These are phyloP conservation scores for Catostomus latipinnis DNA, from an alignment of 2,797 vertebrate species.

Conservation along the genomic window DNA sequence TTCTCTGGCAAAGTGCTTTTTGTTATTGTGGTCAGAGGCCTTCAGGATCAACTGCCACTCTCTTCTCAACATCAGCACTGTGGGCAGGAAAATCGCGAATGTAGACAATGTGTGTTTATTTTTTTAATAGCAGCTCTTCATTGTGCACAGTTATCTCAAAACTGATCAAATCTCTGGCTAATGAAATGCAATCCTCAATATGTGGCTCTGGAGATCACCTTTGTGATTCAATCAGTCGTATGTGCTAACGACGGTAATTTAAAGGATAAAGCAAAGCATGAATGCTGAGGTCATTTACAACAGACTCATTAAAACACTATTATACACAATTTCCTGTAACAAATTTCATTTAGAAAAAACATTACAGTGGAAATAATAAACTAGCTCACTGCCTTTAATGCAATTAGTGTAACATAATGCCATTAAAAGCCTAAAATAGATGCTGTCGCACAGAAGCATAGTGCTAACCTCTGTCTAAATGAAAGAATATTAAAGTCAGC, in stretches of 20 bases:
- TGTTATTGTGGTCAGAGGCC: conserved; percentile 17
- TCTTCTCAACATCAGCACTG: neutral
- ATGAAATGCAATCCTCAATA: conserved; percentile 50
- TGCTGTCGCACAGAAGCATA: conserved; percentile 77
- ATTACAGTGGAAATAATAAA: conserved; percentile 91
- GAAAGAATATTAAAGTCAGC: conserved; percentile 88
- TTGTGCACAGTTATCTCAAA: conserved; percentile 25
- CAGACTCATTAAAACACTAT: conserved; percentile 84
- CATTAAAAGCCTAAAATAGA: conserved; percentile 81
- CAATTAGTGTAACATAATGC: conserved; percentile 86
- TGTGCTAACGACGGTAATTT: conserved; percentile 83
- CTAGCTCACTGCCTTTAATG: conserved; percentile 85
- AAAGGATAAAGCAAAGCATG: conserved; percentile 74
- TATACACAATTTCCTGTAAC: conserved; percentile 85
- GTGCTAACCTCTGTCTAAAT: conserved; percentile 83
- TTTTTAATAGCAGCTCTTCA: neutral
- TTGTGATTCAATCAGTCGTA: conserved; percentile 80
- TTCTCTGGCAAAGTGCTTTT: neutral
- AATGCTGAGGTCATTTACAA: conserved; percentile 82
- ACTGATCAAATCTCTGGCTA: conserved; percentile 39
- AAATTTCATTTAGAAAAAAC: conserved; percentile 88
- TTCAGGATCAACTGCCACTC: conserved; percentile 1
- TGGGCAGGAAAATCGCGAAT: neutral
- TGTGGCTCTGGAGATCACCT: conserved; percentile 72
- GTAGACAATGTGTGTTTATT: neutral